Conservation (phyloP, 2,113 vertebrate genomes). For the Grammomys dolichurus region DNA sequence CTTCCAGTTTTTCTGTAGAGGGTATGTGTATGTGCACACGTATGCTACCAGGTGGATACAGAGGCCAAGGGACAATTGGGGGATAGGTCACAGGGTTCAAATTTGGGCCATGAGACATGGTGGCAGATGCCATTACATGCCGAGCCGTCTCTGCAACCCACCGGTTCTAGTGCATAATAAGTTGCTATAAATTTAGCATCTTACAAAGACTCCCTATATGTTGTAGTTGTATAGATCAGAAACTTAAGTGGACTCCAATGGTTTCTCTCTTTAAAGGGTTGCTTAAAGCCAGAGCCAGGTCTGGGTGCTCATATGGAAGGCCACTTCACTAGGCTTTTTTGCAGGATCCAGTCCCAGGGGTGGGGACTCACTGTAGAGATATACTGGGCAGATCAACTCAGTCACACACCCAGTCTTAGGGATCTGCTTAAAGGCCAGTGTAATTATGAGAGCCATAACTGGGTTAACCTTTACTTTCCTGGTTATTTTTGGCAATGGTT, state of each 20-base stretch:
- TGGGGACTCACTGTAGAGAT: background rate
- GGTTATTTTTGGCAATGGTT: background rate
- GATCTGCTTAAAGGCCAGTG: background rate
- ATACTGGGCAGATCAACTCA: background rate
- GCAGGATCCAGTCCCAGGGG: background rate
- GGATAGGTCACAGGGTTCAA: background rate
- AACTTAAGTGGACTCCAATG: background rate
- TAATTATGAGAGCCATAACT: background rate
- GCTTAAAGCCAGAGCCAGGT: background rate
- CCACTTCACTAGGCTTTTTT: background rate
- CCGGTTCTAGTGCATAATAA: background rate
- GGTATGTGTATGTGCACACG: background rate
- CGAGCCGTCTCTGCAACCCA: background rate
- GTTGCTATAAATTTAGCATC: background rate
- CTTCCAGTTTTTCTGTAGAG: background rate
- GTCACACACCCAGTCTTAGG: background rate
- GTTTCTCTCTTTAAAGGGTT: background rate
- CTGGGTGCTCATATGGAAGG: background rate
- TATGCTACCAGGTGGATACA: background rate
- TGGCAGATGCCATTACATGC: background rate
- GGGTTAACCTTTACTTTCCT: background rate
- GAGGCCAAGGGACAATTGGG: background rate
- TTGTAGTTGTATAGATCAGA: background rate
- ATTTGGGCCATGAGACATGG: background rate
- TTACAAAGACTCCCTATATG: background rate